Conservation (phyloP, 1,140 invertebrate species). For the Orchestia grillus region DNA sequence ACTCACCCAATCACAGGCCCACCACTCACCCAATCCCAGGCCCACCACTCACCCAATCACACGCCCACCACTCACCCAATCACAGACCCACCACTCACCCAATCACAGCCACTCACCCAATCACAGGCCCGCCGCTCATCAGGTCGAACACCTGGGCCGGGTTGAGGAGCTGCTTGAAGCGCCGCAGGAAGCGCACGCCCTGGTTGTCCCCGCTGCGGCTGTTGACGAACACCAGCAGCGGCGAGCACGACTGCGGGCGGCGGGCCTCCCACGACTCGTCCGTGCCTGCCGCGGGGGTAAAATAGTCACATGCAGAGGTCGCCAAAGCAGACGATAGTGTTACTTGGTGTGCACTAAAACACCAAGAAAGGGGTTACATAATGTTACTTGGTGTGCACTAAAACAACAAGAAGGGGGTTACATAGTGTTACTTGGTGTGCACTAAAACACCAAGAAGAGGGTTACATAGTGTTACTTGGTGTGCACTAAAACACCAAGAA, state of each 20-base stretch:
- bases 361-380: too few relatives aligned
- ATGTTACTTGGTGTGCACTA: too few relatives aligned
- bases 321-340: too few relatives aligned
- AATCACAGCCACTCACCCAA: slow-evolving; percentile 82
- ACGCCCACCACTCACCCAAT: not conserved
- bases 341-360: too few relatives aligned
- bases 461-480: too few relatives aligned
- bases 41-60: not conserved
- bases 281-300: slow-evolving; percentile 73
- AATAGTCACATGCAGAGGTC: too few relatives aligned
- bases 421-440: too few relatives aligned
- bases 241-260: slow-evolving; percentile 83
- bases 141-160: slow-evolving; percentile 98
- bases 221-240: slow-evolving; percentile 95
- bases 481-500: too few relatives aligned
- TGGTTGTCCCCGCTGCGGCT: slow-evolving; percentile 98
- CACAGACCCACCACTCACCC: slow-evolving; percentile 76
- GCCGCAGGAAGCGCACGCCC: slow-evolving; percentile 93
- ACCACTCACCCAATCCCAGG: not conserved
- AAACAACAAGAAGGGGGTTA: too few relatives aligned
- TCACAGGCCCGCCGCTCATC: slow-evolving; percentile 85
- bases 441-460: too few relatives aligned
- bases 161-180: slow-evolving; percentile 96
- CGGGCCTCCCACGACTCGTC: slow-evolving; percentile 93
- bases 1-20: too few relatives aligned